Conservation (phyloP, 2,797 vertebrate species). For the Synanceia verrucosa region DNA sequence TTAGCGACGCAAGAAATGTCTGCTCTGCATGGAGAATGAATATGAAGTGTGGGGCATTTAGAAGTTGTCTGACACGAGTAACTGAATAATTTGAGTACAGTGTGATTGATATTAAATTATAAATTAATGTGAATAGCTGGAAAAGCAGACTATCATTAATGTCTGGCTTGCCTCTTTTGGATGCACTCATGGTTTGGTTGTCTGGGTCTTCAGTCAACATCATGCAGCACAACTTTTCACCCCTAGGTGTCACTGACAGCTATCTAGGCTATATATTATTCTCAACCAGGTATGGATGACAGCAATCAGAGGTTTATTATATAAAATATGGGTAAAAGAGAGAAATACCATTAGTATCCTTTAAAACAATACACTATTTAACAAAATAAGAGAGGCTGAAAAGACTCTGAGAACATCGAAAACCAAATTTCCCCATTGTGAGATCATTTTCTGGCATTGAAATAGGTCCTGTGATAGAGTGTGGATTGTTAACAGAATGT, state of each 20-base stretch:
- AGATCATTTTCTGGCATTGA: constrained; percentile 50
- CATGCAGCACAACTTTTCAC: constrained; percentile 47
- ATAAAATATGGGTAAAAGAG: neutral
- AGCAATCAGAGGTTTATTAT: constrained; percentile 6
- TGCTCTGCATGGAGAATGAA: neutral
- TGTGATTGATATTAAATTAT: neutral
- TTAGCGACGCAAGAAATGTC: neutral
- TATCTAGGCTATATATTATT: constrained; percentile 23
- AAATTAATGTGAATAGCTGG: neutral
- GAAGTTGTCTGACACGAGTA: neutral
- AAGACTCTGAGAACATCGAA: constrained; percentile 1
- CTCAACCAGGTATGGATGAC: neutral
- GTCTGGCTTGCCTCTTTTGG: neutral
- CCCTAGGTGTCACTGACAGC: constrained; percentile 79
- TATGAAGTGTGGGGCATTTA: neutral
- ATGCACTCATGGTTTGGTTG: neutral
- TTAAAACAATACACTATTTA: neutral
- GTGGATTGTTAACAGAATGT: constrained; percentile 37
- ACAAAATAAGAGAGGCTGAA: neutral
- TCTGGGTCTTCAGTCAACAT: neutral
- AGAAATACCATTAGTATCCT: neutral
- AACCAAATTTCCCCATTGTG: constrained; percentile 18
- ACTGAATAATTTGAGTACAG: neutral
- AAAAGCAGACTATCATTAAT: neutral
- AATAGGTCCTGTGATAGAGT: constrained; percentile 26